A percentile compares a stretch with the other conserved stretches of the same genome.
Evolutionary conservation across 2,113 vertebrate species (phyloP).

Genomic region (Melanerpes formicivorus): DNA sequence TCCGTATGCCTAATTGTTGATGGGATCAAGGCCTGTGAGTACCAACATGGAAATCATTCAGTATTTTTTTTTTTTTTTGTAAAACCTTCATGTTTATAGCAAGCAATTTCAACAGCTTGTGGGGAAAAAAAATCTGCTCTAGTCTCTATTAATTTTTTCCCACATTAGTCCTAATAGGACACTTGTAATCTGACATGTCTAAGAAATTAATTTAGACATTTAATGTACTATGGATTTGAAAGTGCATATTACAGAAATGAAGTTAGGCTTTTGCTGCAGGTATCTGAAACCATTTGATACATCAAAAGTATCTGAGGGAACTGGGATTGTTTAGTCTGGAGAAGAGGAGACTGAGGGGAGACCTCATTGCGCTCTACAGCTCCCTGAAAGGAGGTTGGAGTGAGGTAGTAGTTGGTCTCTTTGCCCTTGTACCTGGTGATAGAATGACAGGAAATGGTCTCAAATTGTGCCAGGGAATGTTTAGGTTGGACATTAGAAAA

Average conservation of each 20-base stretch:
- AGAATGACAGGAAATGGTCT: no score
- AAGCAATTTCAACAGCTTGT: background rate
- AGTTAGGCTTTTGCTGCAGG: background rate
- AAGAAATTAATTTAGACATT: background rate
- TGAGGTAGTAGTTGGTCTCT: no score
- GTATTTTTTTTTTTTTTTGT: background rate
- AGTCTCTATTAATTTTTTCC: background rate
- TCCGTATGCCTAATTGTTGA: background rate
- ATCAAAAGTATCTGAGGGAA: background rate
- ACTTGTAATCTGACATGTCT: background rate
- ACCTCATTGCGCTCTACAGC: no score
- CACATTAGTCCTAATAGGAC: background rate
- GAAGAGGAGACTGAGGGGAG: no score
- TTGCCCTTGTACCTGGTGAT: no score
- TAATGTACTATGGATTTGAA: background rate
- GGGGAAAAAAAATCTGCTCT: background rate
- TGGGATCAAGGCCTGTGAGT: background rate
- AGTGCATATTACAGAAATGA: background rate
- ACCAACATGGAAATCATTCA: background rate
- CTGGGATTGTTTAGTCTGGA: no score
- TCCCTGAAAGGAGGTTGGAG: no score
- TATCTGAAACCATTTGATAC: background rate
- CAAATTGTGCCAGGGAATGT: no score
- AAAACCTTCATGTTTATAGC: background rate
- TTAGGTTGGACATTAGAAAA: no score